Evolutionary conservation across 2,113 vertebrate species (phyloP).

Genomic region (Aplodontia rufa): DNA sequence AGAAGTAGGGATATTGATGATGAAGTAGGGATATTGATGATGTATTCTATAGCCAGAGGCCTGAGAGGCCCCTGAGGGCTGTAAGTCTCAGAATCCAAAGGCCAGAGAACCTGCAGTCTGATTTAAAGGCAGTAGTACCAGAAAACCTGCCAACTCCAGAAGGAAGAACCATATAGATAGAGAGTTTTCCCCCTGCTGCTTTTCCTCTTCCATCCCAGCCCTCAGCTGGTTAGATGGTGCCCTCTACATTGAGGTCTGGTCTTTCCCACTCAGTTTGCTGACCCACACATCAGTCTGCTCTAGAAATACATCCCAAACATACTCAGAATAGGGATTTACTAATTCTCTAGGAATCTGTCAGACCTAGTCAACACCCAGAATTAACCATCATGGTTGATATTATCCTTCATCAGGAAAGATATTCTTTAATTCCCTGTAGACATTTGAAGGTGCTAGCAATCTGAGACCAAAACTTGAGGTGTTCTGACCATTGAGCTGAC

Average conservation of each 20-base stretch:
- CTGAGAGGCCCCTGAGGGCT: background rate
- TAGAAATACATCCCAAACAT: background rate
- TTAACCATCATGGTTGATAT: background rate
- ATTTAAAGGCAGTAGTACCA: background rate
- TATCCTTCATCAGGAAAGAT: background rate
- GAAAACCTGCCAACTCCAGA: background rate
- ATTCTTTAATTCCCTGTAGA: constrained; percentile 7
- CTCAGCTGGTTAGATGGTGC: background rate
- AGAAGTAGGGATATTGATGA: background rate
- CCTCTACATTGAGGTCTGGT: background rate
- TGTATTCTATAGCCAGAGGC: background rate
- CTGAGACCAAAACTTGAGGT: constrained; percentile 2
- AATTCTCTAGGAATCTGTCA: background rate
- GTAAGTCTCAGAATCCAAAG: background rate
- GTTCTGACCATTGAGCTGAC: background rate
- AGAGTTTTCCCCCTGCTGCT: background rate
- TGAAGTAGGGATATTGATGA: no score
- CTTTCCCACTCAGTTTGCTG: background rate
- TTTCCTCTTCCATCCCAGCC: background rate
- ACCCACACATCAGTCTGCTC: background rate
- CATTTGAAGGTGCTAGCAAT: background rate
- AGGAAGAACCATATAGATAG: background rate
- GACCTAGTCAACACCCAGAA: background rate
- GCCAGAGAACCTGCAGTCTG: background rate
- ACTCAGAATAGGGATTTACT: background rate